phyloP scores from a whole-genome alignment of 2,797 vertebrate species.

The Rousettus madagascariensis region DNA sequence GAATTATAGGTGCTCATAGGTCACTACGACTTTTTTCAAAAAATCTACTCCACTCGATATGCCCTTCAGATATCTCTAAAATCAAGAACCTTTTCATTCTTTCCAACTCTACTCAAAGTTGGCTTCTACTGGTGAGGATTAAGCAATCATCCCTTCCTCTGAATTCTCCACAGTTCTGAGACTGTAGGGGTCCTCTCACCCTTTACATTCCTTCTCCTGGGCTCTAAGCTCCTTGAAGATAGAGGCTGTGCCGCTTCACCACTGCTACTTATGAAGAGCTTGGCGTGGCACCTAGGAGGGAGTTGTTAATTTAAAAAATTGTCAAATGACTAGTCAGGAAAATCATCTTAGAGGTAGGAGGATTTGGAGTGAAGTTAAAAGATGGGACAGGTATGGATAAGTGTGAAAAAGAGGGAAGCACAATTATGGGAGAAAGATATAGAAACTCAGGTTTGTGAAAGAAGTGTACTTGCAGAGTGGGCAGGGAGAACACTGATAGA shows the following conservation, averaged over 20 bases:
- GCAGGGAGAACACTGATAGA: background rate
- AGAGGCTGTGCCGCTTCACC: background rate
- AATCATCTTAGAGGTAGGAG: background rate
- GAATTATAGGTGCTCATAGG: background rate
- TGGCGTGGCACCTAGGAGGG: background rate
- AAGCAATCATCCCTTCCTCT: background rate
- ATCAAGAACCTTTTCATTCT: background rate
- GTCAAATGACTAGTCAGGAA: background rate
- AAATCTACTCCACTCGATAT: background rate
- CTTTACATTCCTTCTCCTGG: background rate
- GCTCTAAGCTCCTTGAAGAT: background rate
- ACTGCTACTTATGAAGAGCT: background rate
- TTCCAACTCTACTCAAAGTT: background rate
- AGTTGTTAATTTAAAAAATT: background rate
- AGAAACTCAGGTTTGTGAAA: background rate
- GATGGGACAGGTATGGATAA: background rate
- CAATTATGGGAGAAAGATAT: background rate
- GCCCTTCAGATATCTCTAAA: background rate
- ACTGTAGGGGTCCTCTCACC: background rate
- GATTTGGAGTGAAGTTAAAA: background rate
- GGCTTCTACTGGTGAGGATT: background rate
- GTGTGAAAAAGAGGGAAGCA: background rate
- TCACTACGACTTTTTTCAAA: background rate
- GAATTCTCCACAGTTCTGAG: background rate
- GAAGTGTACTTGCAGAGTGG: background rate